These are phyloP conservation scores for Hemiprocne comata DNA, from an alignment of 2,113 vertebrate genomes.

Conservation along the genomic window DNA sequence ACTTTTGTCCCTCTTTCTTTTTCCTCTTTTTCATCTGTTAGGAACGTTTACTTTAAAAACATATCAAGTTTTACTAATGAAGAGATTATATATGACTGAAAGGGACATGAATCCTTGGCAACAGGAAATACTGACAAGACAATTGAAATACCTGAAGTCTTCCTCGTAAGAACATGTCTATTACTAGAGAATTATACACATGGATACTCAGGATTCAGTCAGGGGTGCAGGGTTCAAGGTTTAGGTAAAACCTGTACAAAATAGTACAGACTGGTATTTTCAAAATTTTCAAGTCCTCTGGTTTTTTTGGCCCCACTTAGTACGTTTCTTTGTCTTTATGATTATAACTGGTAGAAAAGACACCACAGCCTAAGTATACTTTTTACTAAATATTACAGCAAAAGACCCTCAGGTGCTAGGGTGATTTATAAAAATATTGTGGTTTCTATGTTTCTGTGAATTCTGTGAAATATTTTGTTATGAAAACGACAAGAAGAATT, in stretches of 20 bases:
- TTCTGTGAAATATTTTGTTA: neutral
- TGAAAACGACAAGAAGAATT: neutral
- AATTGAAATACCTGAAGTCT: neutral
- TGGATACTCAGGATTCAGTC: neutral
- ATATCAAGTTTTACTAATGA: neutral
- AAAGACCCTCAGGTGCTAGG: accelerated
- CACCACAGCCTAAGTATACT: accelerated
- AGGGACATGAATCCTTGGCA: neutral
- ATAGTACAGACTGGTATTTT: neutral
- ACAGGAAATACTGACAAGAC: neutral
- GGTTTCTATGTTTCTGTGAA: neutral
- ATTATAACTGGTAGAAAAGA: neutral
- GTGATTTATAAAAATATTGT: neutral
- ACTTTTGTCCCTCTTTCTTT: neutral
- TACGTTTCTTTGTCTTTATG: neutral
- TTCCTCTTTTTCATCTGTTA: neutral
- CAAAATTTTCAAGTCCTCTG: neutral
- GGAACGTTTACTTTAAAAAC: neutral
- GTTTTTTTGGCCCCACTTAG: accelerated
- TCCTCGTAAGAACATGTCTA: neutral
- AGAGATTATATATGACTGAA: neutral
- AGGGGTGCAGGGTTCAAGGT: neutral
- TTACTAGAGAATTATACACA: neutral
- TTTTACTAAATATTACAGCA: neutral
- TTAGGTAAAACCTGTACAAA: too few relatives aligned